Conservation (phyloP, 92 coral and sea anemone species). For the Heliopora coerulea region DNA sequence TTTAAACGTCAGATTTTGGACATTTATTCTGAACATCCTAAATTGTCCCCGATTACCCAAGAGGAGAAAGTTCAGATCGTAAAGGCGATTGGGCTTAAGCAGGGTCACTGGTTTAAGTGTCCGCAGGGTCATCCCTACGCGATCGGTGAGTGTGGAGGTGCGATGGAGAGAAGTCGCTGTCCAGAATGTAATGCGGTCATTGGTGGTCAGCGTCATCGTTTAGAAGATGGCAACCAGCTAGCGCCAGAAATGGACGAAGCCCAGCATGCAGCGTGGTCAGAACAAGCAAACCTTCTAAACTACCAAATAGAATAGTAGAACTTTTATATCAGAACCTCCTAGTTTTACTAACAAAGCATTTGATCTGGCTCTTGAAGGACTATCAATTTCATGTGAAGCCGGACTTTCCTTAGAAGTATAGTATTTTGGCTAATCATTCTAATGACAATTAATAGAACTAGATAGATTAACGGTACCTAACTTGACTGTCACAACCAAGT, state of each 20-base stretch:
- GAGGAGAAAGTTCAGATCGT: constrained; percentile 74
- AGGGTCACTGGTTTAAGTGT: constrained; percentile 89
- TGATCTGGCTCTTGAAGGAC: no score
- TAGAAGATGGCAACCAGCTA: constrained; percentile 60
- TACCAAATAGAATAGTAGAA: constrained; percentile 40
- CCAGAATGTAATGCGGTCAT: constrained; percentile 77
- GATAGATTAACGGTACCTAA: no score
- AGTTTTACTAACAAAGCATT: no score
- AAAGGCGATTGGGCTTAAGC: constrained; percentile 59
- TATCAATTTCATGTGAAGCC: no score
- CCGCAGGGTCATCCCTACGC: constrained; percentile 79
- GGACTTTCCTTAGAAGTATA: no score
- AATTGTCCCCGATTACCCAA: constrained; percentile 55
- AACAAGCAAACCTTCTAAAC: constrained; percentile 86
- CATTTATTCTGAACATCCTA: constrained; percentile 31
- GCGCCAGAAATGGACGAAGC: constrained; percentile 93
- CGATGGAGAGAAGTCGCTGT: constrained; percentile 75
- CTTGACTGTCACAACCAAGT: no score
- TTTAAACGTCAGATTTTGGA: constrained; percentile 38
- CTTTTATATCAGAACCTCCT: no score
- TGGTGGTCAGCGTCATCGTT: constrained; percentile 72
- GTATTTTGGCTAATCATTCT: no score
- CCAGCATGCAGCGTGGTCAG: constrained; percentile 83
- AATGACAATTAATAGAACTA: no score
- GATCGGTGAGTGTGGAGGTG: constrained; percentile 86